Base-by-base conservation (phyloP, 2,888 invertebrate genomes). In the Autographa pulchrina region DNA sequence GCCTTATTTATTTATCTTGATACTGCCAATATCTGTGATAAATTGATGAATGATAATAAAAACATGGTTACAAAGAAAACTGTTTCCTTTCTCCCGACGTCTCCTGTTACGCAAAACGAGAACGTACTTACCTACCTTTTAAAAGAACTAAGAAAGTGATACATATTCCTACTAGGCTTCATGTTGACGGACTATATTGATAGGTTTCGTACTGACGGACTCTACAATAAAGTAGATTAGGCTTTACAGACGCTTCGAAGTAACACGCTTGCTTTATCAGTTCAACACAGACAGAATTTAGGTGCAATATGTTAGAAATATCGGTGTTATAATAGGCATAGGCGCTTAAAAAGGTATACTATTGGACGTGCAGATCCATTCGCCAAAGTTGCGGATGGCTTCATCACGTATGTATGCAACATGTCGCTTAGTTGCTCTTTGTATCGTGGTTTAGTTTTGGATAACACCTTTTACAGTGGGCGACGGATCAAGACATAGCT, bases 401-500 rank as follows among this genome's bases (percentile, higher is more conserved):
- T 78, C 68, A 77, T 74, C 80, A 83, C 82, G 86, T 82, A 82
- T 82, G 78, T 80, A 82, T 83, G 60, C 67, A 75, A 75, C 65
- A 67, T 79, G 66, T 80, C 62, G 68, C 72, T 80, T 77, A 73
- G 74, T 59, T 69, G 60, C 75, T 80, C 80, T 81, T 85, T 77
- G 79, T 85, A 82, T 84, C 84, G 83, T 88, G 81, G 91, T 88
- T 93, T 89, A 93, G 94, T 91, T 91, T 90, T 91, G 86, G 87
- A 89, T 92, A 85, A 88, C 85, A 83, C 88, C 86, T 92, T 92
- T 96, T 97, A 77, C 94, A 99, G 99, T 99, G 99, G 99, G 99
- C 99, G 68, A 99, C 99, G 78, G 99, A 99, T 96, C 98, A 98
- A 95, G 99, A 99, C 90, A 98, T 99, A 81, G 97, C 98, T 65